Evolutionary conservation across 2,888 invertebrate species (phyloP), one percentile per base, ranked within the genome.

Genomic region (Phymatocera aterrima): DNA sequence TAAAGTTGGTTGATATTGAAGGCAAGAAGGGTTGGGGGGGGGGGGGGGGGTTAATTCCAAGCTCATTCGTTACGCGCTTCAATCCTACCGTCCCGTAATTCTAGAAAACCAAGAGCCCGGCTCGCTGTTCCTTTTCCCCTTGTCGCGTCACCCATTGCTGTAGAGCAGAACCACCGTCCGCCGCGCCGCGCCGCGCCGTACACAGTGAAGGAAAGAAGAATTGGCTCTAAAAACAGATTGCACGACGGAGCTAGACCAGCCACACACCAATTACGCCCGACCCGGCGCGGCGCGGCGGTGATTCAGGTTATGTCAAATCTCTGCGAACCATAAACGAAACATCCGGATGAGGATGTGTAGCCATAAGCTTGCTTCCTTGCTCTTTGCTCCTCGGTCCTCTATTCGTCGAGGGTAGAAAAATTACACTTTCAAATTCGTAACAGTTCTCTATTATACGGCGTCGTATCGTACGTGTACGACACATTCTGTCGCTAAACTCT

Each of bases 191-290:
- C n/a, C 46, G 18, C 68, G 57, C 57, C n/a, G 34, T 28, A 57
- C 57, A 28, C 34, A 54, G n/a, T 21, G 24, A 12, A 51, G 65
- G 24, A 51, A 72, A 72, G 78, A 78, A 74, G 74, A 78, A 78
- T 78, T 78, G 78, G 24, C 74, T 74, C 74, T 78, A 78, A 78
- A 78, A 78, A 78, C 74, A 78, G 74, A 78, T 78, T 78, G 78
- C 54, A 70, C 68, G 70, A 54, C 57, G 70, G 40, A 43, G 77
- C 40, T 31, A 70, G 31, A 37, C 70, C 54, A 43, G 68, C 68
- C 15, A 68, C 68, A 61, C 60, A 57, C 54, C 75, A 75, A 75
- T 75, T 75, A 75, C 54, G 57, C 64, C 40, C 51, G 57, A 57
- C 40, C 28, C 40, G n/a, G n/a, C n/a, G n/a, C n/a, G n/a, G n/a